Evolutionary conservation across 64 coral and sea anemone genomes (phyloP).

Genomic region (Actinia tenebrosa): DNA sequence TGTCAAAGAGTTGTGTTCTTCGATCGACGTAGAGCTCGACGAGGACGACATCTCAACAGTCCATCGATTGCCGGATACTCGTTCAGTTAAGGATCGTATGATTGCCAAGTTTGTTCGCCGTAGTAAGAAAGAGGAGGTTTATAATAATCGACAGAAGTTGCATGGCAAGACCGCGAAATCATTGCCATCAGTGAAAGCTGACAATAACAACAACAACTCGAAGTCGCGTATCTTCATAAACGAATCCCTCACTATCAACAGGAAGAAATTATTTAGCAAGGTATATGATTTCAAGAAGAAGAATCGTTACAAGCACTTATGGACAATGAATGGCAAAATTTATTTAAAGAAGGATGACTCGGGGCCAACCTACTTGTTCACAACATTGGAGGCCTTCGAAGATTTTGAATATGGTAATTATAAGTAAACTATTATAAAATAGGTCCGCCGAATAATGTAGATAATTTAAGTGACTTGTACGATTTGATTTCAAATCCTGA

Average conservation of each 20-base stretch:
- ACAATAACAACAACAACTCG: neutral
- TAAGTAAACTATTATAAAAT: neutral
- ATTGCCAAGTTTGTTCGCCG: slow-evolving; percentile 9
- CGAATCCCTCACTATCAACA: slow-evolving; percentile 34
- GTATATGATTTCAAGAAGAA: slow-evolving; percentile 9
- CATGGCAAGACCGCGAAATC: neutral
- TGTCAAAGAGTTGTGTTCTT: neutral
- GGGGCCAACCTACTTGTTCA: neutral
- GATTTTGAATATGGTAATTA: slow-evolving; percentile 33
- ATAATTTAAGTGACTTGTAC: slow-evolving; percentile 33
- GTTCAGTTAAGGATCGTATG: neutral
- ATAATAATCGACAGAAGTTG: slow-evolving; percentile 1
- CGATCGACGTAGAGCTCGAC: neutral
- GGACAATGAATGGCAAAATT: slow-evolving; percentile 49
- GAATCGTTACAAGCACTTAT: slow-evolving; percentile 32
- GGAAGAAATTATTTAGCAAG: slow-evolving; percentile 25
- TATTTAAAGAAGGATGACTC: slow-evolving; percentile 26
- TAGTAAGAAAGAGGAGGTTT: neutral
- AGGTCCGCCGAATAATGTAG: slow-evolving; percentile 17
- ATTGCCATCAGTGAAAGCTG: slow-evolving; percentile 1
- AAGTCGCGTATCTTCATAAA: slow-evolving; percentile 35
- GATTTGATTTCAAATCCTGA: slow-evolving; percentile 1
- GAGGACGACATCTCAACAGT: neutral
- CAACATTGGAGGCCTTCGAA: slow-evolving; percentile 25
- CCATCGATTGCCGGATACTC: neutral